These are phyloP conservation scores for Spinibarbus caldwelli DNA, from an alignment of 2,797 vertebrate species.

Conservation along the genomic window DNA sequence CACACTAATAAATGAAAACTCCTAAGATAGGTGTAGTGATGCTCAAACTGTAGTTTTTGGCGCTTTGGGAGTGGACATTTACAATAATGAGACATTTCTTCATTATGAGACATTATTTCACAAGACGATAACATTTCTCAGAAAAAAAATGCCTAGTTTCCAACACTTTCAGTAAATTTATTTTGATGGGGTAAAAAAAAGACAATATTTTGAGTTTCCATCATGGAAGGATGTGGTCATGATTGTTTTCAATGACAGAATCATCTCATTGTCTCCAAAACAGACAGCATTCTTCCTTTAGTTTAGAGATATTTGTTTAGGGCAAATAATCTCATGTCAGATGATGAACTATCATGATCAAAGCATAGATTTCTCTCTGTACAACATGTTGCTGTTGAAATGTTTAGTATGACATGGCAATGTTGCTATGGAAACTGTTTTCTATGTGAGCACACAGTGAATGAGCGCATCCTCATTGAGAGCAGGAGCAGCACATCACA, in stretches of 20 bases:
- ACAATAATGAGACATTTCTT: background rate
- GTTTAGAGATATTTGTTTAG: background rate
- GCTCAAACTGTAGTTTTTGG: too few relatives aligned
- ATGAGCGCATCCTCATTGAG: background rate
- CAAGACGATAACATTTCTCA: background rate
- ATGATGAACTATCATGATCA: slow-evolving; percentile 2
- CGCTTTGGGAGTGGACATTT: background rate
- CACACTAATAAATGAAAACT: background rate
- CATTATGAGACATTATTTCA: background rate
- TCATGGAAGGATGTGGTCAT: slow-evolving; percentile 22
- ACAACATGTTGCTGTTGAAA: slow-evolving; percentile 24
- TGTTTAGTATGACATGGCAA: slow-evolving; percentile 15
- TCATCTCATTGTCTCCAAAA: background rate
- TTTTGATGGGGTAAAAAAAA: slow-evolving; percentile 16
- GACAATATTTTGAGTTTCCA: background rate
- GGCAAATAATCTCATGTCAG: background rate
- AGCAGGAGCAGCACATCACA: background rate
- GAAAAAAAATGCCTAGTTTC: background rate
- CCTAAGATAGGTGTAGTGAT: background rate
- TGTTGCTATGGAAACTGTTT: slow-evolving; percentile 57
- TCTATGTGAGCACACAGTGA: slow-evolving; percentile 15
- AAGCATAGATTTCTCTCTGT: background rate
- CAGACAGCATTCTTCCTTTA: background rate
- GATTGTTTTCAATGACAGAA: slow-evolving; percentile 7
- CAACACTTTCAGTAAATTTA: background rate